Evolutionary conservation across 2,888 invertebrate genomes (phyloP), one percentile per base, ranked within the genome.

Genomic region (Caenorhabditis becei): DNA sequence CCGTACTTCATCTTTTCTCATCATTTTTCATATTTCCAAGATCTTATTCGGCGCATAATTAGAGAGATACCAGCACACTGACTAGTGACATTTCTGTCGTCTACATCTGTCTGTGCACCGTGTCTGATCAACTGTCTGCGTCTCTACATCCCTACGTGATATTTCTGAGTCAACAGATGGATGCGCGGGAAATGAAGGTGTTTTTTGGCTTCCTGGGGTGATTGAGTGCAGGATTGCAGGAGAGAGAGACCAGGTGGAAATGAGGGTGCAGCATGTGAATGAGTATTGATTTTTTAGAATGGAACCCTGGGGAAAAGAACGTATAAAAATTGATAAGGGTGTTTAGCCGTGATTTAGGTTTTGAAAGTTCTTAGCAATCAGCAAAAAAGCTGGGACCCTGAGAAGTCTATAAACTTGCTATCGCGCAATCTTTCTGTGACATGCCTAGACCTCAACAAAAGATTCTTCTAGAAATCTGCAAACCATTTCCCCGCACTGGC

Each of bases 171-270:
- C 74, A 66, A 66, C 74, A 74, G 74, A 58, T 74, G 74, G 51
- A 28, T 54, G 71, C 41, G 74, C 74, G 74, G 44, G 65, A 74
- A 74, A 74, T 18, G 44, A 11, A 63, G 74, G 44, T 65, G 74
- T 74, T 66, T 44, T 59, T 66, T 63, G 56, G 66, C 65, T 74
- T 66, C 58, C 37, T 49, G 58, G 18, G 74, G 70, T 70, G 61
- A 10, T 14, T n/a, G 14, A 16, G 35, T 16, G 26, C 23, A 71
- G 23, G 26, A 23, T 16, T 44, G 24, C 35, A 49, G 69, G 56
- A 58, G 69, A 37, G 7, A 23, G 10, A 32, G 32, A 10, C 4
- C 32, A 32, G 32, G 32, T 32, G 32, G 32, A 32, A 7, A 7
- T 32, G 32, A 10, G 32, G 32, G 32, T 7, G 32, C 4, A 32